Percentiles rank a stretch among this genome's conserved stretches.
These are phyloP conservation scores for Ammodytes marinus DNA, from an alignment of 2,113 vertebrate species.

Conservation along the genomic window DNA sequence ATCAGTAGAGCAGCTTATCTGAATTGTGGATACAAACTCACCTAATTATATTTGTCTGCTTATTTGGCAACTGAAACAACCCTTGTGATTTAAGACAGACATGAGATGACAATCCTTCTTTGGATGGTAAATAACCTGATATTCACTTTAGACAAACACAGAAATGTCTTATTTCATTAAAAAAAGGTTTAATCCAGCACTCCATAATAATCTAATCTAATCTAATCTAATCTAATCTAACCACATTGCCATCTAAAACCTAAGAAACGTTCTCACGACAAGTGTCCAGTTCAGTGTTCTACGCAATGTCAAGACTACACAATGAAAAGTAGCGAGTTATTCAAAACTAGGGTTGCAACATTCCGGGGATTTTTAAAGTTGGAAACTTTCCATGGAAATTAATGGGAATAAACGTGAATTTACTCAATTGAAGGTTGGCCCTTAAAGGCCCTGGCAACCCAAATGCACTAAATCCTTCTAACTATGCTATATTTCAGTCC, in stretches of 20 bases:
- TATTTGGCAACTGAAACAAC: constrained; percentile 17
- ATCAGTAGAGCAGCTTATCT: constrained; percentile 67
- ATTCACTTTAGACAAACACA: constrained; percentile 12
- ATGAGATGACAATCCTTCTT: background rate
- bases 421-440: too few species aligned
- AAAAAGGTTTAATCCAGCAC: constrained; percentile 12
- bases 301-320: background rate
- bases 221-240: too few species aligned
- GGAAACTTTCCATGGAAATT: too few species aligned
- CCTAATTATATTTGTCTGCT: background rate
- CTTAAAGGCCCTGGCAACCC: too few species aligned
- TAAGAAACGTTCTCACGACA: background rate
- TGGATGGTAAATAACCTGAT: background rate
- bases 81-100: background rate
- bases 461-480: too few species aligned
- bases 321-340: background rate
- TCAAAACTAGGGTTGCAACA: too few species aligned
- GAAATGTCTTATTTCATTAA: background rate
- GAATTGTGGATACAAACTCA: constrained; percentile 29
- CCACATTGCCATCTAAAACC: too few species aligned
- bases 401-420: too few species aligned
- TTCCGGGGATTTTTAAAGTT: too few species aligned
- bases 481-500: too few species aligned
- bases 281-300: background rate
- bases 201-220: background rate